Evolutionary conservation across 2,113 vertebrate genomes (phyloP).

Genomic region (Jaculus jaculus): DNA sequence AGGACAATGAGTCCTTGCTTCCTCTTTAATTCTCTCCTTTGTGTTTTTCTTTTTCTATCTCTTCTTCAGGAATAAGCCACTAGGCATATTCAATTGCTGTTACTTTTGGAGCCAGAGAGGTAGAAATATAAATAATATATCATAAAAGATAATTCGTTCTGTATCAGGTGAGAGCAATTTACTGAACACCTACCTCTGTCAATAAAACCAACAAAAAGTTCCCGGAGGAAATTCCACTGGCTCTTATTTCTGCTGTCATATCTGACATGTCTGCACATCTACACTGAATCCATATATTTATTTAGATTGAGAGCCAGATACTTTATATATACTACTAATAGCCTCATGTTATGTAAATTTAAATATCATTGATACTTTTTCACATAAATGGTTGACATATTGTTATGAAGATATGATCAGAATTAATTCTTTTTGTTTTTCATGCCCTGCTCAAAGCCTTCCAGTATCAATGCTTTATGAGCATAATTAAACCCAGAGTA

Average conservation of each 20-base stretch:
- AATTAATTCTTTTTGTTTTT: neutral
- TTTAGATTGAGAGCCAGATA: neutral
- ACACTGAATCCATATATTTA: neutral
- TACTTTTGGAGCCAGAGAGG: neutral
- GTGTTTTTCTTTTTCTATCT: neutral
- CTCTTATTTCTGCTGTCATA: rapidly evolving
- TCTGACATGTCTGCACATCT: neutral
- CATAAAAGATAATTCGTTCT: neutral
- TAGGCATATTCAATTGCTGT: neutral
- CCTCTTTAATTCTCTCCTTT: neutral
- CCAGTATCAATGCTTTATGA: neutral
- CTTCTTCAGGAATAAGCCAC: neutral
- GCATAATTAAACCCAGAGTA: neutral
- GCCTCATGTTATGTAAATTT: neutral
- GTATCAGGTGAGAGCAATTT: neutral
- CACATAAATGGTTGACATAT: neutral
- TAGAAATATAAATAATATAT: neutral
- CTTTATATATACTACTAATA: neutral
- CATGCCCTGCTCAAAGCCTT: neutral
- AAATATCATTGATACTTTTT: neutral
- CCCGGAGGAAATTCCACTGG: neutral
- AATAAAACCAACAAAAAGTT: neutral
- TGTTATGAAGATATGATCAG: neutral
- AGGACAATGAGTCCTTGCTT: neutral
- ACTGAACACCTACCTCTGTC: neutral